Percentiles rank a stretch among this genome's conserved stretches.
phyloP scores from a whole-genome alignment of 2,113 vertebrate species.

The Serilophus lunatus region DNA sequence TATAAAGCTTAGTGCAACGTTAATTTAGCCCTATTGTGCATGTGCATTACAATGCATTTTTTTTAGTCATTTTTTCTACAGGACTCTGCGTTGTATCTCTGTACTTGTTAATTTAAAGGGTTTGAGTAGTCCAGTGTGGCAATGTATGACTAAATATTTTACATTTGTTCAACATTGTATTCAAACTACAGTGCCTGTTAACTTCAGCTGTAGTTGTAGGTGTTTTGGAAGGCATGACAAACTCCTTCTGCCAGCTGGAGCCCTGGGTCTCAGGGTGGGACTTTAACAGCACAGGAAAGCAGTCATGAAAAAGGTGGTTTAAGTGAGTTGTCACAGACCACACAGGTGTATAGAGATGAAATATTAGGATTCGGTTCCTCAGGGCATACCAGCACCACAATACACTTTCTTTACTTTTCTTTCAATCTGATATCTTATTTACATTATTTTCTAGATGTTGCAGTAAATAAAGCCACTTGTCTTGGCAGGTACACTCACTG shows the following conservation, averaged over 20 bases:
- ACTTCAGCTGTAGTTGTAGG: not conserved
- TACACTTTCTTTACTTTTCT: not conserved
- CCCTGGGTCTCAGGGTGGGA: not conserved
- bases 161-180: not conserved
- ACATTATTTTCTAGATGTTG: not conserved
- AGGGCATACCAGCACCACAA: fast-evolving
- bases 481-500: not conserved
- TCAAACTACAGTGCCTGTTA: not conserved
- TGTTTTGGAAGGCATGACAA: not conserved
- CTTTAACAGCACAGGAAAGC: not conserved
- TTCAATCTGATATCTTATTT: not conserved
- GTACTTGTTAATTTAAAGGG: not conserved
- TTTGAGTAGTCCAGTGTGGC: not conserved
- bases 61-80: not conserved
- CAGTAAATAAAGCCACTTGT: not conserved
- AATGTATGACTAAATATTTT: not conserved
- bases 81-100: not conserved
- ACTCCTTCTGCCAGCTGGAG: not conserved
- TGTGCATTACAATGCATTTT: not conserved
- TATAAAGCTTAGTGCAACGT: not conserved
- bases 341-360: not conserved
- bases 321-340: not conserved
- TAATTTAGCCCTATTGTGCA: not conserved
- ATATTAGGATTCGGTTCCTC: not conserved
- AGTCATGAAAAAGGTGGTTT: not conserved